These are phyloP conservation scores for Calameuta filiformis DNA, from an alignment of 2,888 invertebrate species.

Conservation along the genomic window DNA sequence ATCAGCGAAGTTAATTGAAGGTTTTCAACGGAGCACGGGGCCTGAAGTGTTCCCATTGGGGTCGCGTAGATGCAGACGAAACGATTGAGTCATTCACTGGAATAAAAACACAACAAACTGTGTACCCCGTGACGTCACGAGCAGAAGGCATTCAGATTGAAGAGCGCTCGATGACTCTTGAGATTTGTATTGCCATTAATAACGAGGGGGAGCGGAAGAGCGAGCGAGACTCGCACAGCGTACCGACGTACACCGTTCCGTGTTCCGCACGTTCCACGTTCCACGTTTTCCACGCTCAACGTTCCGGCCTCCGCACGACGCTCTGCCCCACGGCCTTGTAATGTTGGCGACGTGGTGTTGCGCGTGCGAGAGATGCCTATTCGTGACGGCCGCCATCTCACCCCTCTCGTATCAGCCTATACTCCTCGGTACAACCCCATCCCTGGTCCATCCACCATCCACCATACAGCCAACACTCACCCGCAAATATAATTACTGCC, in stretches of 20 bases:
- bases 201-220: constrained; percentile 51
- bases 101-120: constrained; percentile 60
- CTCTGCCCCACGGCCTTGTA: constrained; percentile 4
- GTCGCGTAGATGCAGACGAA: constrained; percentile 37
- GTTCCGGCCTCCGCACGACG: neutral
- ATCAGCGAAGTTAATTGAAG: constrained; percentile 62
- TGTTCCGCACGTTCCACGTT: neutral
- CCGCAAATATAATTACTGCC: constrained; percentile 65
- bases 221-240: constrained; percentile 3
- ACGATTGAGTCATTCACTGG: constrained; percentile 63
- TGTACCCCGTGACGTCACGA: constrained; percentile 59
- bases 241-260: constrained; percentile 9
- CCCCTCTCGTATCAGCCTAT: neutral
- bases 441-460: constrained; percentile 1
- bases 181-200: constrained; percentile 66
- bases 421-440: constrained; percentile 8
- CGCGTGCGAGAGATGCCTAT: constrained; percentile 1
- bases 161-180: constrained; percentile 65
- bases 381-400: constrained; percentile 2
- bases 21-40: constrained; percentile 24
- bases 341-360: neutral
- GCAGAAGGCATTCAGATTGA: constrained; percentile 66
- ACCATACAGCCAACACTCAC: constrained; percentile 49
- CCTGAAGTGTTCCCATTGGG: constrained; percentile 48
- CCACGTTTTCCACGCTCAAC: constrained; percentile 2